These are phyloP conservation scores for Stenichneumon culpator DNA, from an alignment of 2,888 invertebrate species.

Conservation along the genomic window DNA sequence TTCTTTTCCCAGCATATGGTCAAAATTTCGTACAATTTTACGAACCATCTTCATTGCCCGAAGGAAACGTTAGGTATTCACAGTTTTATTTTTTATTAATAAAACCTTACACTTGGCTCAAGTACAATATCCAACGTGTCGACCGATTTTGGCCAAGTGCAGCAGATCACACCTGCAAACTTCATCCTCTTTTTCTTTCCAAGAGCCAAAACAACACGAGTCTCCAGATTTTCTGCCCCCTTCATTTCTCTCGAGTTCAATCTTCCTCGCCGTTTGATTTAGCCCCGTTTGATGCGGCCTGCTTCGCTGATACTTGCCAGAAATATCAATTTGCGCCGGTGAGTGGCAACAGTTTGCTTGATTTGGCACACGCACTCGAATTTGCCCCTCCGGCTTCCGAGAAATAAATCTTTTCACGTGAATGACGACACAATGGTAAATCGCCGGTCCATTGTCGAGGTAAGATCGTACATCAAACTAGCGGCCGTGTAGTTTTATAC, in stretches of 20 bases:
- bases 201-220: neutral
- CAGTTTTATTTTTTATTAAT: neutral
- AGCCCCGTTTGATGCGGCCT: constrained; percentile 43
- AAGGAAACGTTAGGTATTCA: too few relatives aligned
- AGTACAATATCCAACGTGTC: neutral
- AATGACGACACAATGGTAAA: constrained; percentile 56
- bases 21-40: neutral
- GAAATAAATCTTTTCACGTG: constrained; percentile 50
- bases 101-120: neutral
- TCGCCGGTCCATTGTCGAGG: constrained; percentile 55
- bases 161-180: too few relatives aligned
- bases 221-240: neutral
- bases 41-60: too few relatives aligned
- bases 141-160: neutral
- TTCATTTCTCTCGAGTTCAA: neutral
- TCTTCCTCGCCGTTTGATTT: constrained; percentile 35
- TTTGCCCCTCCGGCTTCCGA: neutral
- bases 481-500: constrained; percentile 38
- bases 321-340: constrained; percentile 79
- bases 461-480: constrained; percentile 56
- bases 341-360: constrained; percentile 81
- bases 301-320: constrained; percentile 72
- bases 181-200: neutral
- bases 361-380: constrained; percentile 75
- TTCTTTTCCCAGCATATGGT: neutral